A percentile compares a stretch with the other conserved stretches of the same genome.
These are phyloP conservation scores for Thymelicus acteon DNA, from an alignment of 2,888 invertebrate genomes.

Conservation along the genomic window DNA sequence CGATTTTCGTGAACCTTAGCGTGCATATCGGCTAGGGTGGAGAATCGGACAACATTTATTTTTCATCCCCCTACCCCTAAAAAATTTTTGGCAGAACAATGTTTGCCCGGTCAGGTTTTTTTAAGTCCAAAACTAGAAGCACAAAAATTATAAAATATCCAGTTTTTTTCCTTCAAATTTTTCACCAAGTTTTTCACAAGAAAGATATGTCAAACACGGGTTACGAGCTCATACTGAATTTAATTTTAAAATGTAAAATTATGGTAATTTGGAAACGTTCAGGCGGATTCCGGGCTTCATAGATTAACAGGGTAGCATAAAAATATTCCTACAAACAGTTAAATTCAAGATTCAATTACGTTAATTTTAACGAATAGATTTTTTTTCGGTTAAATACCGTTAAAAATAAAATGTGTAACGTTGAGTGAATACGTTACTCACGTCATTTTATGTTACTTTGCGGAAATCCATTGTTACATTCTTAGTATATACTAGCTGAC, in stretches of 20 bases:
- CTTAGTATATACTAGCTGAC: too few species aligned
- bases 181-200: not conserved
- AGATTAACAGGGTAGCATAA: constrained; percentile 22
- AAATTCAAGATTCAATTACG: constrained; percentile 12
- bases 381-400: not conserved
- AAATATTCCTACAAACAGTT: constrained; percentile 15
- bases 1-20: too few species aligned
- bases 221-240: constrained; percentile 13
- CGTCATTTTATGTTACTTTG: too few species aligned
- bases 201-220: constrained; percentile 20
- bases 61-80: too few species aligned
- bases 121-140: too few species aligned
- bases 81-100: too few species aligned
- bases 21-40: too few species aligned
- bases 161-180: not conserved
- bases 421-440: too few species aligned
- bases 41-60: too few species aligned
- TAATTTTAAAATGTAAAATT: constrained; percentile 35
- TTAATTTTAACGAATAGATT: not conserved
- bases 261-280: constrained; percentile 25
- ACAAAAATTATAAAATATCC: not conserved
- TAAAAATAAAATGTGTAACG: too few species aligned
- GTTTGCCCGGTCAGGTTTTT: too few species aligned
- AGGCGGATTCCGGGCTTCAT: constrained; percentile 17
- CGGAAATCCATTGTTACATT: too few species aligned